A percentile compares a stretch with the other conserved stretches of the same genome.
Evolutionary conservation across 1,140 invertebrate genomes (phyloP).

Genomic region (Lepidotrigona ventralis): DNA sequence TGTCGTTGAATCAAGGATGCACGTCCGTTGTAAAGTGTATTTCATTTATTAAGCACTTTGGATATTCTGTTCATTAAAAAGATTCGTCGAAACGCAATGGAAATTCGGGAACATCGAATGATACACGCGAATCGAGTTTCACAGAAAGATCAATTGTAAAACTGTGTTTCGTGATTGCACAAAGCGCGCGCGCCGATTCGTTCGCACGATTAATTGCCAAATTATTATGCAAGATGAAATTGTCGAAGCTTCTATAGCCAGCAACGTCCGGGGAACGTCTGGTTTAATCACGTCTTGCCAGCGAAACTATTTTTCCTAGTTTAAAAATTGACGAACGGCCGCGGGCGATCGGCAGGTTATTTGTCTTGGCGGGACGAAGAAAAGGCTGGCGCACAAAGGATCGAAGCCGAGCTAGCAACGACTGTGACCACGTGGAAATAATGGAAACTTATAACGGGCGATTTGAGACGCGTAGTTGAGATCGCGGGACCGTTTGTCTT

Average conservation of each 20-base stretch:
- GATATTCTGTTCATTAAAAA: no score
- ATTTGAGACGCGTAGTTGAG: slow-evolving; percentile 21
- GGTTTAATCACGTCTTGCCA: neutral
- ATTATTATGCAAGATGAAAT: neutral
- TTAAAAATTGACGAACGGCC: neutral
- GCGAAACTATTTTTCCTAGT: neutral
- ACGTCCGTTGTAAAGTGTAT: no score
- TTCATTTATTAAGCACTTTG: no score
- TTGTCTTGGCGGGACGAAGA: neutral
- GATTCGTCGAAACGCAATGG: no score
- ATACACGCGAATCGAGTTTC: no score
- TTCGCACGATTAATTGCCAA: neutral
- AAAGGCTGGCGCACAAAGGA: slow-evolving; percentile 20
- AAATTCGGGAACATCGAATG: no score
- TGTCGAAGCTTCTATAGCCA: neutral
- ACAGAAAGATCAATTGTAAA: no score
- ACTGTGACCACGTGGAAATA: slow-evolving; percentile 40
- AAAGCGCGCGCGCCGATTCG: neutral
- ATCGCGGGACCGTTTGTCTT: slow-evolving; percentile 53
- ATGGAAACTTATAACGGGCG: slow-evolving; percentile 52
- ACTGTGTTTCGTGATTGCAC: no score
- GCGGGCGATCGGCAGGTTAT: neutral
- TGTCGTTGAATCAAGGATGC: no score
- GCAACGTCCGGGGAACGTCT: neutral
- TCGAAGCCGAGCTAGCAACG: neutral